Percentiles rank a stretch among this genome's conserved stretches.
phyloP scores from a whole-genome alignment of 2,888 invertebrate species.

The Saturnia japonica region DNA sequence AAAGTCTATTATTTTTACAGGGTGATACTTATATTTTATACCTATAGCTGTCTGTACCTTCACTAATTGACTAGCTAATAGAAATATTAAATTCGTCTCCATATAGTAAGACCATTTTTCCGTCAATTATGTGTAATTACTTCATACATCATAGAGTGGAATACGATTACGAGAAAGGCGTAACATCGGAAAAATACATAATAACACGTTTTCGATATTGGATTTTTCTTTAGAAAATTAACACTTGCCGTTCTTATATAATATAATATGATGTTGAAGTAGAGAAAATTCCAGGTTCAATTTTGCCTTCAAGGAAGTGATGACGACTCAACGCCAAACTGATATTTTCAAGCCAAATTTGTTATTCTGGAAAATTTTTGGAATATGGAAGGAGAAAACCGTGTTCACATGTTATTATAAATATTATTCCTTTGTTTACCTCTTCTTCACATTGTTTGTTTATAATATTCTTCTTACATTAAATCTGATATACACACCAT shows the following conservation, averaged over 20 bases:
- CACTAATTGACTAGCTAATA: neutral
- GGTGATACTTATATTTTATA: constrained; percentile 9
- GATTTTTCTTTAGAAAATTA: constrained; percentile 37
- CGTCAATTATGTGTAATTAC: constrained; percentile 33
- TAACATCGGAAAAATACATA: constrained; percentile 44
- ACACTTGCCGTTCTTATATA: constrained; percentile 32
- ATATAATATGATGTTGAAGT: neutral
- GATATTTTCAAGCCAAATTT: constrained; percentile 53
- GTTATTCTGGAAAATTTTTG: constrained; percentile 53
- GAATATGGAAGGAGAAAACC: constrained; percentile 53
- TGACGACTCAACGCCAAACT: constrained; percentile 39
- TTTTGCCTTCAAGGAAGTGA: constrained; percentile 17
- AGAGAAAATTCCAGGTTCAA: neutral
- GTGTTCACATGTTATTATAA: constrained; percentile 50
- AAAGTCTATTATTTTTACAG: constrained; percentile 26
- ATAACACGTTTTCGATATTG: constrained; percentile 36
- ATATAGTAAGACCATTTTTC: neutral
- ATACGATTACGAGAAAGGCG: constrained; percentile 35
- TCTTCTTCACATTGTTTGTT: constrained; percentile 43
- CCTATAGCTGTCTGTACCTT: neutral
- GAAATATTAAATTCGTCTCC: neutral
- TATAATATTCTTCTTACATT: constrained; percentile 58
- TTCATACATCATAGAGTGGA: constrained; percentile 31
- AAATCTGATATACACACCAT: constrained; percentile 58
- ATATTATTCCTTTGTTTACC: constrained; percentile 51